These are phyloP conservation scores for Aporophyla nigra DNA, from an alignment of 2,888 invertebrate genomes.

Conservation along the genomic window DNA sequence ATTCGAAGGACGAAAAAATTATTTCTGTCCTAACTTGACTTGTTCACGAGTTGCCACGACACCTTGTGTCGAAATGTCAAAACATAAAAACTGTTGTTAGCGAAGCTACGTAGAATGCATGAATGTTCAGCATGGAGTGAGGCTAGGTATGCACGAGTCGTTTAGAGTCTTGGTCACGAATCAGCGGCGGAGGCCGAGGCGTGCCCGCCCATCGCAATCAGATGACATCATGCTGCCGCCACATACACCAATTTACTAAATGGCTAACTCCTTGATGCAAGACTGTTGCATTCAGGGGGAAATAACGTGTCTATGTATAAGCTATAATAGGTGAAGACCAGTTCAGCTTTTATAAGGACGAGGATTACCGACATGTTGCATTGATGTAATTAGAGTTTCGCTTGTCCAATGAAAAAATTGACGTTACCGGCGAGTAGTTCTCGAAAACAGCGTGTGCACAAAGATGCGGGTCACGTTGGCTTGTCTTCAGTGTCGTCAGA, in stretches of 20 bases:
- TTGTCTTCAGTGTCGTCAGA: conserved; percentile 65
- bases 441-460: conserved; percentile 26
- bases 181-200: conserved; percentile 77
- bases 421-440: not conserved
- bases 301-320: conserved; percentile 8
- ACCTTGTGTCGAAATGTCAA: conserved; percentile 44
- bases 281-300: conserved; percentile 57
- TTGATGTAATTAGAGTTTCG: not conserved
- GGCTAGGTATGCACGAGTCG: conserved; percentile 79
- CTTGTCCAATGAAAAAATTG: conserved; percentile 11
- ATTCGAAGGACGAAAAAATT: conserved; percentile 24
- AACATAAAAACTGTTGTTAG: conserved; percentile 69
- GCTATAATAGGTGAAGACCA: not conserved
- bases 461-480: conserved; percentile 60
- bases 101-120: conserved; percentile 70
- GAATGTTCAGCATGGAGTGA: conserved; percentile 75
- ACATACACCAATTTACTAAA: conserved; percentile 72
- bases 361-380: not conserved
- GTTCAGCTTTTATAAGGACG: conserved; percentile 3
- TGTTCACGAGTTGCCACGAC: conserved; percentile 43
- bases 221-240: conserved; percentile 83
- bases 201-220: conserved; percentile 84
- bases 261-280: conserved; percentile 67
- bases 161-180: conserved; percentile 81
- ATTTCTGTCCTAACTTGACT: conserved; percentile 8